phyloP scores from a whole-genome alignment of 2,888 invertebrate genomes.

The Chesias legatella region DNA sequence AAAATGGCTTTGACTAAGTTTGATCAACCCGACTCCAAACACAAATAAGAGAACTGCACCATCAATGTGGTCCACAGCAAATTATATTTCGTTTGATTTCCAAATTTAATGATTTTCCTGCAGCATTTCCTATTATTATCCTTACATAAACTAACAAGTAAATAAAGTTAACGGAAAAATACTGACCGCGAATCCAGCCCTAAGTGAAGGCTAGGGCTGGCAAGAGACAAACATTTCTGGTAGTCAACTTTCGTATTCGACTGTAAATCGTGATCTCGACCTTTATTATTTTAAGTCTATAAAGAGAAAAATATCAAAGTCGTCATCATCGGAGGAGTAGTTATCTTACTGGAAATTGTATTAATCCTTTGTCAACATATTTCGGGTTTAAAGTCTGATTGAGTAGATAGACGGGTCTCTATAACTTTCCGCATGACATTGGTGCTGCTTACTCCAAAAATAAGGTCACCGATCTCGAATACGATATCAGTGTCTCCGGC shows the following conservation, averaged over 20 bases:
- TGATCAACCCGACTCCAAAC: constrained; percentile 38
- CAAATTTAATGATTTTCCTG: neutral
- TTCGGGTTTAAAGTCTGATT: constrained; percentile 16
- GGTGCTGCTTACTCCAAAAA: constrained; percentile 29
- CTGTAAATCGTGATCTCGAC: too few species aligned
- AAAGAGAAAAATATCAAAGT: too few species aligned
- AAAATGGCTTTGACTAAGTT: constrained; percentile 35
- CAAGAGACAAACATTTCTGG: too few species aligned
- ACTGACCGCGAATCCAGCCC: too few species aligned
- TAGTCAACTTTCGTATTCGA: too few species aligned
- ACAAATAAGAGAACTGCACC: constrained; percentile 52
- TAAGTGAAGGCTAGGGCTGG: too few species aligned
- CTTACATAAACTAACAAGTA: neutral
- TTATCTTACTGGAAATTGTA: too few species aligned
- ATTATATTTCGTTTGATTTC: constrained; percentile 35
- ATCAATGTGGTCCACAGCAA: constrained; percentile 53
- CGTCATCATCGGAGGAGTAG: too few species aligned
- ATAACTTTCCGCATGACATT: constrained; percentile 26
- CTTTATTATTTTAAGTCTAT: too few species aligned
- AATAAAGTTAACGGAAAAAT: too few species aligned
- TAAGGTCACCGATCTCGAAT: constrained; percentile 40
- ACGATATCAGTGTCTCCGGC: constrained; percentile 41
- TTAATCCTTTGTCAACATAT: constrained; percentile 13
- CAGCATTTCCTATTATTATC: neutral
- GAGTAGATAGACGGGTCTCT: constrained; percentile 6